Percentiles rank a stretch among this genome's conserved stretches.
Conservation (phyloP, 1,140 invertebrate genomes). For the Panagrolaimus sp. region DNA sequence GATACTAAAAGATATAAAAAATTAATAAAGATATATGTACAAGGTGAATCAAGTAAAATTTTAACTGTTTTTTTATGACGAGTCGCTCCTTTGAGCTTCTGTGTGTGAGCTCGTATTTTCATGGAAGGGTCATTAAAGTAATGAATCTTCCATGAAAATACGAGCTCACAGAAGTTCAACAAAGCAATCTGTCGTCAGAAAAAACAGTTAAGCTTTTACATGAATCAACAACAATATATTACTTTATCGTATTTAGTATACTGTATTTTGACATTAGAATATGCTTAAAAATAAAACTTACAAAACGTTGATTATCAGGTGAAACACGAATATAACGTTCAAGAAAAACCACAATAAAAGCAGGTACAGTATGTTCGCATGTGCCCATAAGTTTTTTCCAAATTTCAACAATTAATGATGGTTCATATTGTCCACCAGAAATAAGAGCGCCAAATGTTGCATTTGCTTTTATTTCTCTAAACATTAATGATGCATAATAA, state of each 20-base stretch:
- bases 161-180: no score
- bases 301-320: background rate
- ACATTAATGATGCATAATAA: background rate
- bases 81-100: conserved; percentile 20
- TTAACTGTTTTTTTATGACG: conserved; percentile 75
- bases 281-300: conserved; percentile 8
- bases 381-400: conserved; percentile 60
- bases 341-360: conserved; percentile 38
- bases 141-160: no score
- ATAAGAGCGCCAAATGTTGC: background rate
- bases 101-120: no score
- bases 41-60: conserved; percentile 66
- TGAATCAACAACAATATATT: no score
- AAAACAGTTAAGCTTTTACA: no score
- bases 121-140: no score
- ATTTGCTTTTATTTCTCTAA: no score
- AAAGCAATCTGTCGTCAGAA: conserved; percentile 68
- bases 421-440: background rate
- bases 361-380: conserved; percentile 79
- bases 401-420: background rate
- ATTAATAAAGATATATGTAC: conserved; percentile 71
- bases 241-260: no score
- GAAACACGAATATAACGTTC: background rate
- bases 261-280: conserved; percentile 11
- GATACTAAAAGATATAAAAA: conserved; percentile 48